Evolutionary conservation across 2,888 invertebrate species (phyloP).

Genomic region (Metallyticus violacea): DNA sequence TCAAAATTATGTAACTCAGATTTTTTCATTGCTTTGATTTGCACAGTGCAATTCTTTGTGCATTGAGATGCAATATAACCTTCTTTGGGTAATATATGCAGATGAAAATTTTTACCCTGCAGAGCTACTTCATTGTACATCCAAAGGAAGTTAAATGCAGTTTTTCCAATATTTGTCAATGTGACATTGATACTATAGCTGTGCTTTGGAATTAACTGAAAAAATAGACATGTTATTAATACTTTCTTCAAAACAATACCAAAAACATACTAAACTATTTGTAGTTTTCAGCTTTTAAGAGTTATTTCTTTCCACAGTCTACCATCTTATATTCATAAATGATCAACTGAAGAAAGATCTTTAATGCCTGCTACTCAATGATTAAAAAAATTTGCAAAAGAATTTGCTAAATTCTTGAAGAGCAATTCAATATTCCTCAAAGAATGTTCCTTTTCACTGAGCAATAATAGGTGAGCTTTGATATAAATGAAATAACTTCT

Average conservation of each 20-base stretch:
- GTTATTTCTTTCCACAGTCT: no score
- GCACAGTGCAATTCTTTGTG: conserved; percentile 34
- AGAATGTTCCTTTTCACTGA: no score
- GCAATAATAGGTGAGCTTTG: no score
- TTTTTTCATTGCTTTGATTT: conserved; percentile 36
- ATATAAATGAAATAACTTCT: no score
- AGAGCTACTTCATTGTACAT: conserved; percentile 38
- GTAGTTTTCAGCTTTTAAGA: no score
- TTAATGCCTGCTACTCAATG: no score
- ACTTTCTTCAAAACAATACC: background rate
- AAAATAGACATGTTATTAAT: background rate
- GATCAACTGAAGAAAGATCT: no score
- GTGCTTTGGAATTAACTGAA: conserved; percentile 41
- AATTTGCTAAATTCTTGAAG: no score
- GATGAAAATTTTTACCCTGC: conserved; percentile 23
- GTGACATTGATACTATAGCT: conserved; percentile 40
- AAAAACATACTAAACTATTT: no score
- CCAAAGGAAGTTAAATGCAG: conserved; percentile 46
- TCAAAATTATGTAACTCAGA: conserved; percentile 36
- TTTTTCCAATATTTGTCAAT: conserved; percentile 43
- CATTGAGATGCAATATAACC: conserved; percentile 35
- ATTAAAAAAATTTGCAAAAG: no score
- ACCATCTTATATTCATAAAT: no score
- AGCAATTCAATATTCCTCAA: no score
- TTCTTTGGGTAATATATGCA: conserved; percentile 22